A percentile compares a stretch with the other conserved stretches of the same genome.
Conservation (phyloP, 1,140 invertebrate species). For the Bombyx mandarina region DNA sequence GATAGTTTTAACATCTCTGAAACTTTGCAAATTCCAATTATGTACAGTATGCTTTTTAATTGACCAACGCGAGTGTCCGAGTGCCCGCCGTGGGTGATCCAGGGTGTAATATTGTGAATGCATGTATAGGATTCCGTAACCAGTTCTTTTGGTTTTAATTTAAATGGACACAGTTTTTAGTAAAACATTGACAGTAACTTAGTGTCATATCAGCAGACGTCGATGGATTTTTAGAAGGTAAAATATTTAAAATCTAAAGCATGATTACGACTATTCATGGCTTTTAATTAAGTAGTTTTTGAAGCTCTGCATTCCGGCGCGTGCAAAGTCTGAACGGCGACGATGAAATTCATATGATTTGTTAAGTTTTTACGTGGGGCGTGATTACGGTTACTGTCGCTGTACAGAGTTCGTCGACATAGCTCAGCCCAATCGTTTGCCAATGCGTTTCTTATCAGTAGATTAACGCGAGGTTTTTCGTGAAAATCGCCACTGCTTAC, state of each 20-base stretch:
- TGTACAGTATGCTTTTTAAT: slow-evolving; percentile 1
- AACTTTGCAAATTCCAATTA: background rate
- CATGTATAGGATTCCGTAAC: slow-evolving; percentile 5
- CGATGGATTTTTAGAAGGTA: slow-evolving; percentile 47
- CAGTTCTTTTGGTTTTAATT: slow-evolving; percentile 3
- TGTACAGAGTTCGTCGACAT: background rate
- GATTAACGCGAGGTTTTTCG: slow-evolving; percentile 8
- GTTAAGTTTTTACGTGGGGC: slow-evolving; percentile 11
- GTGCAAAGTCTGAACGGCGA: slow-evolving; percentile 1
- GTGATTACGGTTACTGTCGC: slow-evolving; percentile 3
- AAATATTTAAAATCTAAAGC: slow-evolving; percentile 6
- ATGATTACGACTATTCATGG: too few relatives aligned
- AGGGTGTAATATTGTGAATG: slow-evolving; percentile 5
- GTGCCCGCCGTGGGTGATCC: slow-evolving; percentile 11
- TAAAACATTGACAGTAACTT: background rate
- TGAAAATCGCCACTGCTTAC: too few relatives aligned
- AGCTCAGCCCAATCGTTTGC: slow-evolving; percentile 1
- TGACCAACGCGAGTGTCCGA: slow-evolving; percentile 4
- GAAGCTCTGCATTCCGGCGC: background rate
- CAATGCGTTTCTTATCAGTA: slow-evolving; percentile 5
- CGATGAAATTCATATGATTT: slow-evolving; percentile 15
- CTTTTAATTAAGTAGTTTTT: too few relatives aligned
- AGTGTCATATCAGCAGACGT: slow-evolving; percentile 7
- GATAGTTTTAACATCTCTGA: background rate
- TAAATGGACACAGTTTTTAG: slow-evolving; percentile 5